Conservation (phyloP, 2,888 invertebrate species). For the Halictus quadricinctus region DNA sequence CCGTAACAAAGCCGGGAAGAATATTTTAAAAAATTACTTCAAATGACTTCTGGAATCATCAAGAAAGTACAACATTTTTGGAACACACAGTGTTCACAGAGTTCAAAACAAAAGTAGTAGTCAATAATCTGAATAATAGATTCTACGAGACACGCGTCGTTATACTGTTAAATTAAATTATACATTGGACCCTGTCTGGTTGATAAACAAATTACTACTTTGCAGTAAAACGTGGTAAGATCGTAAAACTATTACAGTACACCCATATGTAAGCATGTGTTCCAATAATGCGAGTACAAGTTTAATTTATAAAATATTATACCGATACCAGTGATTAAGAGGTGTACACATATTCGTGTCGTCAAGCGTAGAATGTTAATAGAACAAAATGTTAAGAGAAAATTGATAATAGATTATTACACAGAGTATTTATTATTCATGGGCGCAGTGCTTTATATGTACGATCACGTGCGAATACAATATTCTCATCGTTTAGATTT, state of each 20-base stretch:
- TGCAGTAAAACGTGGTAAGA: too few relatives aligned
- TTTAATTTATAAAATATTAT: background rate
- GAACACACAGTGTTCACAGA: too few relatives aligned
- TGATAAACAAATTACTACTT: too few relatives aligned
- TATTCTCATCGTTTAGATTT: constrained; percentile 22
- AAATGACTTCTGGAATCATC: too few relatives aligned
- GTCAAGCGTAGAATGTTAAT: background rate
- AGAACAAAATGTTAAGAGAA: background rate
- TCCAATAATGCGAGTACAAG: background rate
- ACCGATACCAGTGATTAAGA: background rate
- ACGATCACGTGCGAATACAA: background rate
- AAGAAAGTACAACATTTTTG: too few relatives aligned
- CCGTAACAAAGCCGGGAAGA: too few relatives aligned
- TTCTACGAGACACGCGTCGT: background rate
- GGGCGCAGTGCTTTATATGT: background rate
- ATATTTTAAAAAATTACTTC: too few relatives aligned
- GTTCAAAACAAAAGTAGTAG: background rate
- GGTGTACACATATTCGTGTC: background rate
- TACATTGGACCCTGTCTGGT: too few relatives aligned
- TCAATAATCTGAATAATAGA: background rate
- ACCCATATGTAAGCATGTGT: background rate
- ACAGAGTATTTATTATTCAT: background rate
- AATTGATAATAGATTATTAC: background rate
- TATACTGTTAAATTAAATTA: too few relatives aligned
- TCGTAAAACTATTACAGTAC: too few relatives aligned